phyloP scores from a whole-genome alignment of 2,797 vertebrate genomes.

The Smutsia gigantea region DNA sequence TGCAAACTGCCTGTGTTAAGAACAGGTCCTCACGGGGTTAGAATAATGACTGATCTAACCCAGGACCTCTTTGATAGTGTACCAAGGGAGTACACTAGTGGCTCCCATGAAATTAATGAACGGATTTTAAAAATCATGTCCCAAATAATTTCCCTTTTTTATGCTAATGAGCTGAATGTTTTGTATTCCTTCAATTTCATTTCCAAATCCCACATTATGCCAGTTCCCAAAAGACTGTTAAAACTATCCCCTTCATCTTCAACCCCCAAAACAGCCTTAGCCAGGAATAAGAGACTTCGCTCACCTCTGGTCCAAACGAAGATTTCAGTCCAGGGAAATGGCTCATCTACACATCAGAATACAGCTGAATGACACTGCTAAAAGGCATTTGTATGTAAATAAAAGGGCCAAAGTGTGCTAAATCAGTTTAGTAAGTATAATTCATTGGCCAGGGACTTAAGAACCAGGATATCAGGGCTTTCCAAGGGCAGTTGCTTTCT shows the following conservation, averaged over 20 bases:
- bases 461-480: not conserved
- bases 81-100: not conserved
- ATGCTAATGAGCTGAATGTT: not conserved
- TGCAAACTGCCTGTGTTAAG: not conserved
- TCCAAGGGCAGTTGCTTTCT: not conserved
- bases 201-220: not conserved
- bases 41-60: not conserved
- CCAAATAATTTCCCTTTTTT: not conserved
- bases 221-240: not conserved
- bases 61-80: not conserved
- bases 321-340: not conserved
- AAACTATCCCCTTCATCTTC: not conserved
- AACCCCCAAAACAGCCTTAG: not conserved
- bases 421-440: not conserved
- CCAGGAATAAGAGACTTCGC: not conserved
- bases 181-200: slow-evolving; percentile 25
- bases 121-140: not conserved
- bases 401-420: not conserved
- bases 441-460: not conserved
- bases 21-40: not conserved
- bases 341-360: not conserved
- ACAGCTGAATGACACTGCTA: not conserved
- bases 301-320: not conserved
- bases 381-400: not conserved
- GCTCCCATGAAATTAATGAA: not conserved